phyloP scores from a whole-genome alignment of 1,140 invertebrate genomes.

The Bombus superbus region DNA sequence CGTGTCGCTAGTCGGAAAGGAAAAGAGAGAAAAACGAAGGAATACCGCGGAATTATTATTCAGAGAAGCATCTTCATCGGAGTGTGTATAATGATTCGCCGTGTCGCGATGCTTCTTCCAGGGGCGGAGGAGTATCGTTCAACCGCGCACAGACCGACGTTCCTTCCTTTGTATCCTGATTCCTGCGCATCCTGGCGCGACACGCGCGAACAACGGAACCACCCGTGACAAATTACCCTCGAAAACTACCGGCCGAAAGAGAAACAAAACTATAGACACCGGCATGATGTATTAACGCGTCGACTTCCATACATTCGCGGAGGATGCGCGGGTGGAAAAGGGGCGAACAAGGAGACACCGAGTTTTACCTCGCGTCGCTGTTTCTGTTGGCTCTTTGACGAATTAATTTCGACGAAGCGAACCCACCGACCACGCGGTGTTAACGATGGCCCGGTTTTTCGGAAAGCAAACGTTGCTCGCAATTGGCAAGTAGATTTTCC shows the following conservation, averaged over 20 bases:
- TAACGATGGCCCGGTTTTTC: conserved; percentile 3
- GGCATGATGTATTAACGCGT: conserved; percentile 57
- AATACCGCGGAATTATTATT: not conserved
- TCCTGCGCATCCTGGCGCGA: not conserved
- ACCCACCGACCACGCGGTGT: not conserved
- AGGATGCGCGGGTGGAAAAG: not conserved
- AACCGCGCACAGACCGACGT: not conserved
- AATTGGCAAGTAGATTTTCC: not conserved
- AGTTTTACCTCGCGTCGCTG: not conserved
- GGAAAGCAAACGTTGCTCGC: not conserved
- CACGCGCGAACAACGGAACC: conserved; percentile 27
- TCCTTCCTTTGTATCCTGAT: conserved; percentile 28
- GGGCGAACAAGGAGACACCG: not conserved
- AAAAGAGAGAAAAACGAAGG: conserved; percentile 22
- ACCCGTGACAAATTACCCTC: conserved; percentile 57
- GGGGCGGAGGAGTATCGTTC: not conserved
- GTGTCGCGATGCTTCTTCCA: conserved; percentile 21
- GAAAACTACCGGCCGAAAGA: conserved; percentile 47
- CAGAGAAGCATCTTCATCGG: conserved; percentile 44
- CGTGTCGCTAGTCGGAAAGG: not conserved
- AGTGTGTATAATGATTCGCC: conserved; percentile 47
- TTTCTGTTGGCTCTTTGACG: not conserved
- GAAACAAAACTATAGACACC: conserved; percentile 52
- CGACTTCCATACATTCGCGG: conserved; percentile 5
- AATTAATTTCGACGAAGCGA: conserved; percentile 15